Conservation (phyloP, 64 coral and sea anemone species). For the Hydrozoanthus tunicans region DNA sequence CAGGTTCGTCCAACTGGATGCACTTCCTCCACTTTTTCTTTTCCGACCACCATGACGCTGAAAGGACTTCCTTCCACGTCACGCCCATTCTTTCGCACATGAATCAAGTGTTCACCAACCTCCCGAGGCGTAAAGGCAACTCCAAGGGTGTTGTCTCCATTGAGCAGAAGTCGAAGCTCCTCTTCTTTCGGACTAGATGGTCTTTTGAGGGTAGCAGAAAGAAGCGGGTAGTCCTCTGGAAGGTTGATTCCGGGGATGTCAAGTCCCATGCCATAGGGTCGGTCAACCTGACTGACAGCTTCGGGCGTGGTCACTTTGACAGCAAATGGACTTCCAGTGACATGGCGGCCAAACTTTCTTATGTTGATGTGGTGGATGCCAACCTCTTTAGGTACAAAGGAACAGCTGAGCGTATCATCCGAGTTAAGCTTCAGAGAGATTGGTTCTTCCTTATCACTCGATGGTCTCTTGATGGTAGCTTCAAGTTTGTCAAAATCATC, state of each 20-base stretch:
- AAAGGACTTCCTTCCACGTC: conserved; percentile 85
- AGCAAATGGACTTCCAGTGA: conserved; percentile 92
- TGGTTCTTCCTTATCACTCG: conserved; percentile 92
- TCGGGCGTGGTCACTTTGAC: conserved; percentile 95
- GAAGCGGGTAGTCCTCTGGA: conserved; percentile 70
- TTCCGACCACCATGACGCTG: conserved; percentile 85
- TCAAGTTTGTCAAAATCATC: conserved; percentile 92
- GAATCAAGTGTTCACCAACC: conserved; percentile 86
- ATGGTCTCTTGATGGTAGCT: conserved; percentile 93
- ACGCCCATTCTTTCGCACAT: conserved; percentile 77
- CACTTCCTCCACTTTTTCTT: conserved; percentile 94
- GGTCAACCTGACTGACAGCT: conserved; percentile 80
- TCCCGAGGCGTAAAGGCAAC: conserved; percentile 92
- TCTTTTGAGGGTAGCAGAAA: conserved; percentile 87
- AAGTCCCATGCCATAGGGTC: conserved; percentile 89
- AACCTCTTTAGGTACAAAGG: conserved; percentile 92
- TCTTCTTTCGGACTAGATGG: conserved; percentile 86
- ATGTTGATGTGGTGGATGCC: conserved; percentile 91
- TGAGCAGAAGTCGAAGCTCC: conserved; percentile 81
- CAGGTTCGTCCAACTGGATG: conserved; percentile 94
- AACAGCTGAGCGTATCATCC: conserved; percentile 87
- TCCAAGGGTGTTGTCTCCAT: conserved; percentile 94
- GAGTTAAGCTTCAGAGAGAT: conserved; percentile 90
- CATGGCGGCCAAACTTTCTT: conserved; percentile 87
- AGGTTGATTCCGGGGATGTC: conserved; percentile 85